A percentile compares a stretch with the other conserved stretches of the same genome.
Conservation (phyloP, 2,888 invertebrate species). For the Amphipoea lucens region DNA sequence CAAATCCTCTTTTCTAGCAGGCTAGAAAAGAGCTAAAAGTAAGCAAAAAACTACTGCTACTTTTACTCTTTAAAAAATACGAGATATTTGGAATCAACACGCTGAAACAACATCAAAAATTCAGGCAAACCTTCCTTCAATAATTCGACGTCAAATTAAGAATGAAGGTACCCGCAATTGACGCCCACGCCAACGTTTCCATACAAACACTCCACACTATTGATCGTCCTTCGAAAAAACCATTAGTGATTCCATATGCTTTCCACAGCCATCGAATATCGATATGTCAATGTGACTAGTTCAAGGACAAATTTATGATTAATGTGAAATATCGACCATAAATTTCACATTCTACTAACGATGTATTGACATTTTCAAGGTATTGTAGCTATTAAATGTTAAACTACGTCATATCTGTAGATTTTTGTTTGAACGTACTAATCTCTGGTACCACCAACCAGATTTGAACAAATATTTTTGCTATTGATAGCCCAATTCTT, state of each 20-base stretch:
- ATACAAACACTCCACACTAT: constrained; percentile 13
- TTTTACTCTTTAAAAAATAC: neutral
- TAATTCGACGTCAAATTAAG: neutral
- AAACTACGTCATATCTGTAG: neutral
- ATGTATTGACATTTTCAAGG: constrained; percentile 28
- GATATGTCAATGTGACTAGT: constrained; percentile 30
- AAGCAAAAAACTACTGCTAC: neutral
- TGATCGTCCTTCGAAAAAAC: constrained; percentile 38
- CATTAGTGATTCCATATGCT: constrained; percentile 30
- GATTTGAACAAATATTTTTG: neutral
- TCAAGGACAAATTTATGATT: constrained; percentile 54
- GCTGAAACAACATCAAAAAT: neutral
- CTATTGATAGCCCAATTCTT: neutral
- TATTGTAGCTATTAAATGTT: neutral
- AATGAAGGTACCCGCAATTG: neutral
- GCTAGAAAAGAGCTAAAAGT: no score
- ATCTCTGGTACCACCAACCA: neutral
- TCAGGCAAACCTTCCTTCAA: neutral
- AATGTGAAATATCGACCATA: constrained; percentile 43
- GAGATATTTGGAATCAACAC: no score
- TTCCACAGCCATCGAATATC: constrained; percentile 51
- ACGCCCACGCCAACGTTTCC: neutral
- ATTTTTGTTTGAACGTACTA: neutral
- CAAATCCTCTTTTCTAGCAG: neutral
- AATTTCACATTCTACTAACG: constrained; percentile 17